A percentile compares a stretch with the other conserved stretches of the same genome.
These are phyloP conservation scores for Orbicella faveolata DNA, from an alignment of 64 coral and sea anemone genomes.

Conservation along the genomic window DNA sequence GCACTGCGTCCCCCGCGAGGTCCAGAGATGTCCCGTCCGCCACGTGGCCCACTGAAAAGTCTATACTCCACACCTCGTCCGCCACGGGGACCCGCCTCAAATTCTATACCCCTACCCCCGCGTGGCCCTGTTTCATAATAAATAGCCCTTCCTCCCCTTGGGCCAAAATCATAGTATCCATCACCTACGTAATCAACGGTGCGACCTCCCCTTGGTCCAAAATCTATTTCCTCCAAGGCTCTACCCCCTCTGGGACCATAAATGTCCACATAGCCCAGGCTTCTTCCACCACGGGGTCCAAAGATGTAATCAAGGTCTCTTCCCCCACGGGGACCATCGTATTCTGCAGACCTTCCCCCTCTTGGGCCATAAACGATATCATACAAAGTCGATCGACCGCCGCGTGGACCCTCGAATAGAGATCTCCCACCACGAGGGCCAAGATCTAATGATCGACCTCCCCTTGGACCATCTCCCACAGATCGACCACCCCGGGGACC, in stretches of 20 bases:
- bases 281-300: slow-evolving; percentile 49
- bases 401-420: slow-evolving; percentile 26
- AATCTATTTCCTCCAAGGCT: not conserved
- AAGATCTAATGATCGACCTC: not conserved
- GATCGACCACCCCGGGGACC: slow-evolving; percentile 51
- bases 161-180: slow-evolving; percentile 24
- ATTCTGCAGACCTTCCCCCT: slow-evolving; percentile 20
- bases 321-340: slow-evolving; percentile 60
- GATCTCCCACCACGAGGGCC: slow-evolving; percentile 51
- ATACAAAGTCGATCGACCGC: slow-evolving; percentile 41
- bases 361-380: slow-evolving; percentile 27
- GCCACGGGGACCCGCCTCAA: slow-evolving; percentile 1
- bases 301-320: slow-evolving; percentile 17
- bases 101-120: slow-evolving; percentile 45
- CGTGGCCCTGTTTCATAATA: slow-evolving; percentile 41
- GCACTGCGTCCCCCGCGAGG: slow-evolving; percentile 49
- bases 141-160: slow-evolving; percentile 13
- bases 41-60: slow-evolving; percentile 50
- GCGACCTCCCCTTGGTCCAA: slow-evolving; percentile 39
- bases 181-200: not conserved
- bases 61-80: slow-evolving; percentile 39
- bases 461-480: not conserved
- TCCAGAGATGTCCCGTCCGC: slow-evolving; percentile 56
- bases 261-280: not conserved
- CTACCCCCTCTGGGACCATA: slow-evolving; percentile 58